Conservation (phyloP, 2,113 vertebrate genomes). For the Ameiurus melas region DNA sequence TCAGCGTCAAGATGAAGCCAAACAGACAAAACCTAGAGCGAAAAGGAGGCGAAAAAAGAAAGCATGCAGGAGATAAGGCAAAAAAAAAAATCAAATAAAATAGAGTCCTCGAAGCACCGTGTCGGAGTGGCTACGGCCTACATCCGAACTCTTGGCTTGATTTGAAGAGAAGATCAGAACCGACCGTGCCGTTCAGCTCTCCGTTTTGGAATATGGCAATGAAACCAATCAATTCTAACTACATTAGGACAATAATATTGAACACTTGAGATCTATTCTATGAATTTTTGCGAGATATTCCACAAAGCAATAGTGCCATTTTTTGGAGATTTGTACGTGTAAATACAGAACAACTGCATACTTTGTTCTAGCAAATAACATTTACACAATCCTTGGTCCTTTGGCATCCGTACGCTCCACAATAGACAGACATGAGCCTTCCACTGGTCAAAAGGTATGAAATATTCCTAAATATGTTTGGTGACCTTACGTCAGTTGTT, state of each 20-base stretch:
- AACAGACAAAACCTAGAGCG: slow-evolving; percentile 35
- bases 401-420: not conserved
- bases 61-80: slow-evolving; percentile 33
- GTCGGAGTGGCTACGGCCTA: not conserved
- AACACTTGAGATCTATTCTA: not conserved
- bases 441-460: not conserved
- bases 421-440: not conserved
- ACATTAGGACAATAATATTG: too few relatives aligned
- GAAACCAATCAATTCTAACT: not conserved
- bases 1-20: slow-evolving; percentile 37
- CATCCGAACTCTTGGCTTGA: not conserved
- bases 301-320: not conserved
- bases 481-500: not conserved
- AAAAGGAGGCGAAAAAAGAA: slow-evolving; percentile 32
- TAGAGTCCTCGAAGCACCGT: slow-evolving; percentile 27
- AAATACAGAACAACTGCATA: not conserved
- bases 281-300: not conserved
- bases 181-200: not conserved
- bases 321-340: not conserved
- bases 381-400: not conserved
- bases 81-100: too few relatives aligned
- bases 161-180: not conserved
- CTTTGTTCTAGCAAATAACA: not conserved
- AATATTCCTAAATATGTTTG: not conserved
- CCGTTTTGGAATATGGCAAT: not conserved